A percentile compares a stretch with the other conserved stretches of the same genome.
Conservation (phyloP, 1,140 invertebrate species). For the Bathynomus jamesi region DNA sequence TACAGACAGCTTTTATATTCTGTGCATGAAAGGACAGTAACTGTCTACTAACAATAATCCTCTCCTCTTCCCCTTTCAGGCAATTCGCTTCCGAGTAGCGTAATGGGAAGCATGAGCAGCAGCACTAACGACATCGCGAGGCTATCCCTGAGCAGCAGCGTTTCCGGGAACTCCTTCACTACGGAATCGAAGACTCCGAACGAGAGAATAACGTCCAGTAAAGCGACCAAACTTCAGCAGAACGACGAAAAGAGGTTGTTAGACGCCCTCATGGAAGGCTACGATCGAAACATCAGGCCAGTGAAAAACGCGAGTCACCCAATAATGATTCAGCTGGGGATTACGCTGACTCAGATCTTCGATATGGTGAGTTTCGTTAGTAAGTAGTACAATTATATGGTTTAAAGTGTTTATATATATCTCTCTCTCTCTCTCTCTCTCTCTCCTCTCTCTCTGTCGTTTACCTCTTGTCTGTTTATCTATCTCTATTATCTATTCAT, state of each 20-base stretch:
- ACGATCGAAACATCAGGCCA: conserved; percentile 52
- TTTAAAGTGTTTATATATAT: too few relatives aligned
- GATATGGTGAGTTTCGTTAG: conserved; percentile 44
- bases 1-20: too few relatives aligned
- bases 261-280: conserved; percentile 48
- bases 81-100: conserved; percentile 1
- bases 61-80: not conserved
- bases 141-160: not conserved
- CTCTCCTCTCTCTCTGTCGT: too few relatives aligned
- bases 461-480: too few relatives aligned
- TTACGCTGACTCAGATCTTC: conserved; percentile 55
- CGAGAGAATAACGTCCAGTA: not conserved
- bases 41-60: too few relatives aligned
- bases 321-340: conserved; percentile 51
- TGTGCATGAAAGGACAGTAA: too few relatives aligned
- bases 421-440: too few relatives aligned
- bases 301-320: conserved; percentile 51
- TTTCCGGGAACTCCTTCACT: not conserved
- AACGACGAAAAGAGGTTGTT: conserved; percentile 53
- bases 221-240: conserved; percentile 30
- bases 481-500: too few relatives aligned
- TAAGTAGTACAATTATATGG: too few relatives aligned
- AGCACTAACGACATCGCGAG: not conserved
- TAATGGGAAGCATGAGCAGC: conserved; percentile 6
- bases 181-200: not conserved